phyloP scores from a whole-genome alignment of 2,888 invertebrate species.

The Augochlorella aurata region DNA sequence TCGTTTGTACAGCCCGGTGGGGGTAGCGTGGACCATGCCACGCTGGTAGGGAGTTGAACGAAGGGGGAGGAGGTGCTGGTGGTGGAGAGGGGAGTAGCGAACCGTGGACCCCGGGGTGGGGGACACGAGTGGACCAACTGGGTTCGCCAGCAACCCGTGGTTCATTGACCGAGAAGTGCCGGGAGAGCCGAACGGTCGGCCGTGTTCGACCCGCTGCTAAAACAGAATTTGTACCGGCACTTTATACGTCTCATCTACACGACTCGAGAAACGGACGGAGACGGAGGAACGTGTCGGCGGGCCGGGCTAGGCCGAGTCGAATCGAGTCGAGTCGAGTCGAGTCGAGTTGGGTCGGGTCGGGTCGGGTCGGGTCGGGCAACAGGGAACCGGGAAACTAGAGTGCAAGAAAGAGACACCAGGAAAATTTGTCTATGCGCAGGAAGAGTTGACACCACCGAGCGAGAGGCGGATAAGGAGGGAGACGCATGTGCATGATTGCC shows the following conservation, averaged over 20 bases:
- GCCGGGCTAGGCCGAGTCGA: not conserved
- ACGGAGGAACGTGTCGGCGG: constrained; percentile 24
- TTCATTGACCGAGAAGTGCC: constrained; percentile 81
- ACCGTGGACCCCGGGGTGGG: constrained; percentile 59
- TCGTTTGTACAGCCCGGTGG: constrained; percentile 64
- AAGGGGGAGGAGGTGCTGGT: constrained; percentile 28
- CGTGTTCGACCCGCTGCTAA: constrained; percentile 67
- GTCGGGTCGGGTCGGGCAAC: too few relatives aligned
- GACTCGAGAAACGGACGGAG: constrained; percentile 37
- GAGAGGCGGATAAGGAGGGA: not conserved
- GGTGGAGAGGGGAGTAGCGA: constrained; percentile 49
- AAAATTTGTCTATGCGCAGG: constrained; percentile 46
- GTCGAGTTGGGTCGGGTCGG: too few relatives aligned
- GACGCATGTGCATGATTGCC: not conserved
- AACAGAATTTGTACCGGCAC: constrained; percentile 71
- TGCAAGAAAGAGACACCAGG: constrained; percentile 3
- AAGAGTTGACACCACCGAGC: constrained; percentile 29
- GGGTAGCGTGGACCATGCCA: constrained; percentile 66
- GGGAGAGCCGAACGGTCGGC: constrained; percentile 70
- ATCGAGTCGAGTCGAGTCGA: too few relatives aligned
- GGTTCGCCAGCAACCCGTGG: constrained; percentile 81
- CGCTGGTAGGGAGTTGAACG: constrained; percentile 29
- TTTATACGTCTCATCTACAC: constrained; percentile 64
- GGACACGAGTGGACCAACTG: constrained; percentile 80
- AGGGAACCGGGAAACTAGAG: not conserved